Conservation (phyloP, 2,797 vertebrate genomes). For the Hippopotamyrus pictus region DNA sequence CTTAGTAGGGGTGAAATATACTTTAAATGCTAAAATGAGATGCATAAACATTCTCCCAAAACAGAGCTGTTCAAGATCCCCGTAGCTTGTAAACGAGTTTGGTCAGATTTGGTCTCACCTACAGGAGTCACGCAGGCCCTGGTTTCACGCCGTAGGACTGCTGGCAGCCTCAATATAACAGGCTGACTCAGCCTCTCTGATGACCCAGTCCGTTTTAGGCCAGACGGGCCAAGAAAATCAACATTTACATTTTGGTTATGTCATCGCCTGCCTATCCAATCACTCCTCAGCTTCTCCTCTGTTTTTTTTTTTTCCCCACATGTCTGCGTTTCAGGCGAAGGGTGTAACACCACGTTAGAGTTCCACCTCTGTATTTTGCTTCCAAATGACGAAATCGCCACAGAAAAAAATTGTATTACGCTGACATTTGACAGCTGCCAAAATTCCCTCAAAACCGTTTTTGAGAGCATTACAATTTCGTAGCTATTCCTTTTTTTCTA, state of each 20-base stretch:
- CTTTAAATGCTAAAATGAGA: not conserved
- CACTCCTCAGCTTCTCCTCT: not conserved
- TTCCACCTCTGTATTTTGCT: not conserved
- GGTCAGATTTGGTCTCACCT: not conserved
- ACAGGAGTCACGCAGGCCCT: not conserved
- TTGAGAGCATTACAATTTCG: not conserved
- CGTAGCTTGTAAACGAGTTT: not conserved
- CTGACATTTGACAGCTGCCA: conserved; percentile 2
- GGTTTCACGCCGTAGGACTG: not conserved
- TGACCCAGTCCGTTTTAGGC: conserved; percentile 43
- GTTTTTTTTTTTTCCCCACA: not conserved
- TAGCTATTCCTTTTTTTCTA: not conserved
- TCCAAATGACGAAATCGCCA: not conserved
- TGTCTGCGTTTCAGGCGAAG: not conserved
- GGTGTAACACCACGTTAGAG: not conserved
- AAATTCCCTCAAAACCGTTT: not conserved
- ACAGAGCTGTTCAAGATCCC: not conserved
- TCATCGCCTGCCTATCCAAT: conserved; percentile 34
- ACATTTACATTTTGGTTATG: conserved; percentile 50
- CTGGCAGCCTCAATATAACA: not conserved
- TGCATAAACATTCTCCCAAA: not conserved
- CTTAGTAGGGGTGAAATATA: not conserved
- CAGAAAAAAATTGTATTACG: not conserved
- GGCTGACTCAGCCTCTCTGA: conserved; percentile 48
- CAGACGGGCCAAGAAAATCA: conserved; percentile 43